Evolutionary conservation across 2,113 vertebrate genomes (phyloP).

Genomic region (Trochalopteron elliotii): DNA sequence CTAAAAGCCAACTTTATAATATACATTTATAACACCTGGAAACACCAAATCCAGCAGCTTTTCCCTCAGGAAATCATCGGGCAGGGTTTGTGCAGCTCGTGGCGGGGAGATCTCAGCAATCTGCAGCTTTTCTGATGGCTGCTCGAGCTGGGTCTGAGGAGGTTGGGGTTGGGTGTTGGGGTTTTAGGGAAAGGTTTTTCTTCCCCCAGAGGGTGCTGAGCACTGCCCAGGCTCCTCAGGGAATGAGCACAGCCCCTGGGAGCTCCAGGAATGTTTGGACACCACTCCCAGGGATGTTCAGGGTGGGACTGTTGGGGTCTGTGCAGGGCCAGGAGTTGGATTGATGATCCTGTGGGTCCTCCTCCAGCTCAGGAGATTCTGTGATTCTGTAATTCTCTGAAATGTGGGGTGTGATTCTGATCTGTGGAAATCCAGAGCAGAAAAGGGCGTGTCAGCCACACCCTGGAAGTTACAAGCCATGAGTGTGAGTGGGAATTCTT

Average conservation of each 20-base stretch:
- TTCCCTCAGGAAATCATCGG: rapidly evolving
- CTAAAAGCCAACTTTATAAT: no score
- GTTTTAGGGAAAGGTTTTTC: not conserved
- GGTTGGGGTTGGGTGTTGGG: rapidly evolving
- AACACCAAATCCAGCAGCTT: not conserved
- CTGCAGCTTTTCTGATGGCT: rapidly evolving
- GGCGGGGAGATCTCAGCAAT: rapidly evolving
- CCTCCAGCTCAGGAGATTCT: not conserved
- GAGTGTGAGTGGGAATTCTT: not conserved
- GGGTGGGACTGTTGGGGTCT: not conserved
- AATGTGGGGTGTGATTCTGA: not conserved
- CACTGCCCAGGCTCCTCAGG: not conserved
- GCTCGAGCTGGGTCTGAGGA: not conserved
- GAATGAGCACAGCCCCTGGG: not conserved
- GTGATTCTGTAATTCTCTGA: rapidly evolving
- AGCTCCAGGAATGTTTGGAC: rapidly evolving
- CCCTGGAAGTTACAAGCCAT: not conserved
- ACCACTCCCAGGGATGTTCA: rapidly evolving
- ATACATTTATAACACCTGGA: no score
- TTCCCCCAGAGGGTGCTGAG: not conserved
- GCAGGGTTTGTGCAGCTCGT: rapidly evolving
- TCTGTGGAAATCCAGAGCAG: not conserved
- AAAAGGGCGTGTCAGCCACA: rapidly evolving
- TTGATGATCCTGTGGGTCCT: not conserved
- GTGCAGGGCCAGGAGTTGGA: rapidly evolving